Evolutionary conservation across 2,113 vertebrate genomes (phyloP), one percentile per base, ranked within the genome.

Genomic region (Otolemur garnettii): DNA sequence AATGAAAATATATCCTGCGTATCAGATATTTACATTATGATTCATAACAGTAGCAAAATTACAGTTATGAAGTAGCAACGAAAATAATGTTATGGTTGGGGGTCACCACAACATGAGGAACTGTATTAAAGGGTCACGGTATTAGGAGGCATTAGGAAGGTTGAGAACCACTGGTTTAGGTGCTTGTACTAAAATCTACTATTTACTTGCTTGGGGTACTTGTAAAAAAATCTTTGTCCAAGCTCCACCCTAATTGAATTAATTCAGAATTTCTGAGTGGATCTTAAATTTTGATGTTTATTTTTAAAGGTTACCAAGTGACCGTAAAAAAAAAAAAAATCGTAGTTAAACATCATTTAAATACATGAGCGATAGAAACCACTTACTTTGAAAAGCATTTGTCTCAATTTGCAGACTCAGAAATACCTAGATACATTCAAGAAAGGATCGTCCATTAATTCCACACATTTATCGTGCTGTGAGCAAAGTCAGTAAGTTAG

Each of bases 401-500:
- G 42, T 33, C 18, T 71, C 62, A 4, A 0, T 62, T 60, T 62
- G 22, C 53, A 26, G 26, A 53, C 38, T 53, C 53, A 78, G 28
- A 81, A 38, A 21, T n/a, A 71, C 4, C 24, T 53, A 64, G 26
- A 55, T 62, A 4, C 42, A 4, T 53, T 69, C 30, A 35, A 12
- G 11, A 38, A 26, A 1, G 45, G 11, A 15, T 7, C 12, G 33
- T 8, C 55, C 17, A 38, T 42, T 21, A 12, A 8, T 5, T 30
- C 42, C 30, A 60, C 30, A 26, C 35, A 60, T 1, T 1, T 7
- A 59, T 17, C n/a, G 42, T 38, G 38, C 84, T 30, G 1, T 30
- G 11, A 33, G 22, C 8, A 12, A 50, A 26, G 2, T 24, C 14
- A 9, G 12, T 5, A 6, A 1, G n/a, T 21, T 33, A 57, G 7